Base-by-base conservation (phyloP, 2,113 vertebrate genomes). In the Oryzias celebensis region DNA sequence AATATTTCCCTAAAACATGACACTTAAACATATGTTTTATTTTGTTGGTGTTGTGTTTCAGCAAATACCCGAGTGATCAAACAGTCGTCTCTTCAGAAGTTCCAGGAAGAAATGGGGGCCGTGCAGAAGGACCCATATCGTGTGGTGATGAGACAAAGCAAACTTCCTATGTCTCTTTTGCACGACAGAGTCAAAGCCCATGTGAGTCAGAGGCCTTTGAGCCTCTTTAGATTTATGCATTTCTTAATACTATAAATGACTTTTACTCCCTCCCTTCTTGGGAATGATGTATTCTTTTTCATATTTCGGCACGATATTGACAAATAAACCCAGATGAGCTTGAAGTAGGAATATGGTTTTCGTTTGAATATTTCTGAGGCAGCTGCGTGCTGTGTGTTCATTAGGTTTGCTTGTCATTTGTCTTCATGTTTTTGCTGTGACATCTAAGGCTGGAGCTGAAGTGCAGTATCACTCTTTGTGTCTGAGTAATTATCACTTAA, bases 11-110 rank as follows among this genome's bases (percentile, higher is more conserved):
- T 17, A 17, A 45, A 16, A 15, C 4, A 15, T 45, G 1, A 2
- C 0, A 45, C 6, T 45, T 17, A 3, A 48, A 3, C 18, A 48
- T n/a, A n/a, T 6, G n/a, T 28, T 28, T 5, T 48, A 10, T 7
- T 48, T 12, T 20, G 20, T 20, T 18, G n/a, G 7, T 20, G n/a
- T 48, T 48, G 20, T 22, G 15, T 82, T 78, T 24, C 87, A 99
- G 97, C 94, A 77, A 99, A 99, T 67, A 99, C 97, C 7, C 94
- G 96, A 18, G 96, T 99, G 57, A 97, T 99, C 88, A 99, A 97
- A 88, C 97, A 99, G 26, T 93, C 96, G 0, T 97, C 95, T 28
- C 91, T 99, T 0, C 97, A 99, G 86, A 97, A 93, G 54, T 99
- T 99, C 82, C 96, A 98, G 81, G 96, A 98, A 1, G 97, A 99